Base-by-base conservation (phyloP, 2,888 invertebrate genomes). In the Epinotia demarniana region DNA sequence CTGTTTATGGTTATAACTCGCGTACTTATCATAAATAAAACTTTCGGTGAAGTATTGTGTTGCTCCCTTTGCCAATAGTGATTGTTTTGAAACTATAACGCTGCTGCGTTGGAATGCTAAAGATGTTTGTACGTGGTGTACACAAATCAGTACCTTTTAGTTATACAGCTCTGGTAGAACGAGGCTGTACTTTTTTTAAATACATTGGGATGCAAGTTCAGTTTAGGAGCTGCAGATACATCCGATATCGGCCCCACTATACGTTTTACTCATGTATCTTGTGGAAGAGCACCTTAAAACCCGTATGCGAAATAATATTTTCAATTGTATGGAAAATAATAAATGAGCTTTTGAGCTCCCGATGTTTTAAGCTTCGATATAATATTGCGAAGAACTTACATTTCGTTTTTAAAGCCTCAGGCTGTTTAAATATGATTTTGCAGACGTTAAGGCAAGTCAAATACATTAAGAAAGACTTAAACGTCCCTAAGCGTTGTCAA, bases 371-470 rank as follows among this genome's bases (percentile, higher is more conserved):
- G 27, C 67, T 43, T 43, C 23, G 16, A 11, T 6, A 39, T 8
- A 57, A 13, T 57, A 9, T 23, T 46, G 27, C 58, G 3, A 57
- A 58, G 9, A 57, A 9, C 58, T 68, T 58, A 16, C 11, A 23
- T 55, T 68, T 16, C 11, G 43, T 43, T 16, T 53, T 68, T 11
- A 43, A 53, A 68, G 18, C 23, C 39, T 68, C 13, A 23, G 69
- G 16, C 11, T 60, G 5, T 49, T 58, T 58, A 58, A 43, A 43
- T 68, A 57, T 12, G 39, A 39, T 39, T 9, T 46, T 23, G 18
- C 43, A 23, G 19, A 68, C 57, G 43, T 23, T 58, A 58, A 46
- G 33, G 12, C 23, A 39, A 46, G 11, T 69, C 68, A 69, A 69
- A 58, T 16, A 60, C 60, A 46, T 23, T 60, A 68, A 68, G 19